Base-by-base conservation (phyloP, 2,888 invertebrate genomes). In the Bugulina stolonifera region DNA sequence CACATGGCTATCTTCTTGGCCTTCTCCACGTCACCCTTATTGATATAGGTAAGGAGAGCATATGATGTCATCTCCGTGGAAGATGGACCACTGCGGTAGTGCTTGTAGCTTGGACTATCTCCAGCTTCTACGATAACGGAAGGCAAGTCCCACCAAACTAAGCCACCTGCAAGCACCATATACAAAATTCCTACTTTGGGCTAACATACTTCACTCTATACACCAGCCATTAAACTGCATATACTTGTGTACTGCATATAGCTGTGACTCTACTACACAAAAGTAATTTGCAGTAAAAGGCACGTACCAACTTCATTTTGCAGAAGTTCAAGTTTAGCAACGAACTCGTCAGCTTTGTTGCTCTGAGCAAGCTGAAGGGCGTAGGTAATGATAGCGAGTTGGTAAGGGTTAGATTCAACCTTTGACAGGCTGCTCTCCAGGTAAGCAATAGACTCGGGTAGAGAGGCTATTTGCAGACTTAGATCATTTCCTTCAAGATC, bases 31-130 rank as follows among this genome's bases (percentile, higher is more conserved):
- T 70, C 70, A 54, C 52, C 52, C 23, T 75, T 75, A 0, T 74
- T 69, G 0, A 79, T 77, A 72, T 81, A 80, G 1, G 78, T 78
- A 69, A 84, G 76, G n/a, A 85, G 76, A 14, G 79, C 84, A 75
- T 85, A 85, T 23, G 83, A 77, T 0, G 83, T 81, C 76, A 83
- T 80, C 75, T 84, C 84, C 29, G 83, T 80, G 73, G 82, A 79
- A 0, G 78, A 75, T 2, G 83, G 78, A 23, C 29, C 29, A 14
- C 54, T 32, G 29, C 35, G 3, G n/a, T 14, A 27, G 55, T 5
- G n/a, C 22, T 23, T 18, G 55, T 55, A 55, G 25, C n/a, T 5
- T 23, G 55, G 3, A 5, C 18, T 23, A 23, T 55, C 55, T 55
- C 3, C 25, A 18, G 55, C 23, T 5, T 5, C 23, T 55, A 5